A percentile compares a stretch with the other conserved stretches of the same genome.
phyloP scores from a whole-genome alignment of 2,797 vertebrate genomes.

The Coregonus suidteri region DNA sequence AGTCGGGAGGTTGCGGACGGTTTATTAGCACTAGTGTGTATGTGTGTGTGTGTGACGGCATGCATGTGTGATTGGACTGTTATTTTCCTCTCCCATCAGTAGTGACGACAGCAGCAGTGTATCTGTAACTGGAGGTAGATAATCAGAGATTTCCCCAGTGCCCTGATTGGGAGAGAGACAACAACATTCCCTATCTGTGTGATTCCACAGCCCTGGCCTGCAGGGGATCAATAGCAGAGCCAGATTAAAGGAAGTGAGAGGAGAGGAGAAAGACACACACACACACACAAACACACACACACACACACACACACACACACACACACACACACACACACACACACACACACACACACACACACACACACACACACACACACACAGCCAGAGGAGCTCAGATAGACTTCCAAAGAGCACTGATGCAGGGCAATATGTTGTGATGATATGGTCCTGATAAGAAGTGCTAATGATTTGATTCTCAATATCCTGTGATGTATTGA shows the following conservation, averaged over 20 bases:
- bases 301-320: no score
- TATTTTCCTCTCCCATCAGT: neutral
- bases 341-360: no score
- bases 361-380: no score
- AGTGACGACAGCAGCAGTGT: neutral
- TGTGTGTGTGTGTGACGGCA: no score
- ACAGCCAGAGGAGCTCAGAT: neutral
- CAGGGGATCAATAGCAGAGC: no score
- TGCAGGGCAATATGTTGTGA: neutral
- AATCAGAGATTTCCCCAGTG: neutral
- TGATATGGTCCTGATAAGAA: neutral
- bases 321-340: no score
- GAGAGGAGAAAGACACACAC: neutral
- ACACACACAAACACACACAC: no score
- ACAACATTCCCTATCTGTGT: neutral
- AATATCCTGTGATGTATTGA: neutral
- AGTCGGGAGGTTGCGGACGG: no score
- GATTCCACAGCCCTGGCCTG: neutral
- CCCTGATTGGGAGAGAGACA: neutral
- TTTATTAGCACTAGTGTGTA: neutral
- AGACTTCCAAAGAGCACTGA: neutral
- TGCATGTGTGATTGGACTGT: no score
- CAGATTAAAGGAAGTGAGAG: neutral
- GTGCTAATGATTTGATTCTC: neutral
- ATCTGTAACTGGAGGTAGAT: neutral